phyloP scores from a whole-genome alignment of 2,888 invertebrate genomes.

The Choristoneura rosaceana region DNA sequence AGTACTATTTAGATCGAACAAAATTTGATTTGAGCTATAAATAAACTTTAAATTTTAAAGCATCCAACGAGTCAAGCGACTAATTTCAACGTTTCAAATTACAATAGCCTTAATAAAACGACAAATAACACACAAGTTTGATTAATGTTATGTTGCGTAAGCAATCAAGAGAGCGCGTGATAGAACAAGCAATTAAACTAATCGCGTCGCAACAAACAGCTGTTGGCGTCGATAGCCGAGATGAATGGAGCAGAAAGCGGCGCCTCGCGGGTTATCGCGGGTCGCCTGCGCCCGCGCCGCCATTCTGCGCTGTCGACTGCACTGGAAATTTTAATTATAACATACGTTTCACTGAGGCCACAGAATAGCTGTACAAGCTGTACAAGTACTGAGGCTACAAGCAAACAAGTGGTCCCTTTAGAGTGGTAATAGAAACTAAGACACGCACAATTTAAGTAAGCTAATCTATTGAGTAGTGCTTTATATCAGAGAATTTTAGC shows the following conservation, averaged over 20 bases:
- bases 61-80: background rate
- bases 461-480: too few relatives aligned
- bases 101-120: slow-evolving; percentile 33
- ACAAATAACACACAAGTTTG: slow-evolving; percentile 39
- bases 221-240: slow-evolving; percentile 45
- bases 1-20: too few relatives aligned
- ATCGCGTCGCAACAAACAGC: slow-evolving; percentile 72
- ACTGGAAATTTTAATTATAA: slow-evolving; percentile 1
- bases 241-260: slow-evolving; percentile 54
- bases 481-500: too few relatives aligned
- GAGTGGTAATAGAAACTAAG: too few relatives aligned
- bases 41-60: background rate
- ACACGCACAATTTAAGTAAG: too few relatives aligned
- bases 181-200: slow-evolving; percentile 68
- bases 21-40: background rate
- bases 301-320: slow-evolving; percentile 22
- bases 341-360: background rate
- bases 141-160: slow-evolving; percentile 49
- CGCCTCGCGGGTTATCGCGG: slow-evolving; percentile 81
- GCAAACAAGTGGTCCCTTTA: background rate
- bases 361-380: too few relatives aligned
- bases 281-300: slow-evolving; percentile 50
- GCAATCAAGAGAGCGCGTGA: slow-evolving; percentile 57
- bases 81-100: slow-evolving; percentile 28
- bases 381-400: background rate